Percentiles rank a stretch among this genome's conserved stretches.
Evolutionary conservation across 2,113 vertebrate species (phyloP).

Genomic region (Mesoclemmys tuberculata): DNA sequence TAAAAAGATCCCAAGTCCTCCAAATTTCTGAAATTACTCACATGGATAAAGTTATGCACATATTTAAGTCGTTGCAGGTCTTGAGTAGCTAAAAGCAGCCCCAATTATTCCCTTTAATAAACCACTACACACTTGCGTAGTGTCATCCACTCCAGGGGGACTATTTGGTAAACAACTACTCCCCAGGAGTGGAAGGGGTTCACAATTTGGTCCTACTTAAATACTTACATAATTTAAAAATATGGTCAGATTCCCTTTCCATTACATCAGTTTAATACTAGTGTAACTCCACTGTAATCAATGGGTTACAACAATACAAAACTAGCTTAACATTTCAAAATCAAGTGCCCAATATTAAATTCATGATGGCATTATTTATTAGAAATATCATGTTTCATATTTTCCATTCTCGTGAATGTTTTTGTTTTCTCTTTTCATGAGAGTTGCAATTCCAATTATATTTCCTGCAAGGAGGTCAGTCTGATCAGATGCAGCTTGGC

Average conservation of each 20-base stretch:
- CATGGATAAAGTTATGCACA: not conserved
- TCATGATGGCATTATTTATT: not conserved
- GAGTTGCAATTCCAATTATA: not conserved
- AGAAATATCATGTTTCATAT: not conserved
- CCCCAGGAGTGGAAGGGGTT: not conserved
- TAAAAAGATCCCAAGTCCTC: not conserved
- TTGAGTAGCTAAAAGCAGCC: not conserved
- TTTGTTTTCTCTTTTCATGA: not conserved
- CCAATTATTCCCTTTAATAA: not conserved
- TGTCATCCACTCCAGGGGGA: not conserved
- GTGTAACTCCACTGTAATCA: not conserved
- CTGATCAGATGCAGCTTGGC: not conserved
- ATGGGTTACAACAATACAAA: not conserved
- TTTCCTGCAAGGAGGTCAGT: not conserved
- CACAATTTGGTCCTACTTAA: accelerated
- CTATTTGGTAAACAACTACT: not conserved
- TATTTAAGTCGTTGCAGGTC: not conserved
- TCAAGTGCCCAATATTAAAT: not conserved
- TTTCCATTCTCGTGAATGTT: not conserved
- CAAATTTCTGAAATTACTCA: not conserved
- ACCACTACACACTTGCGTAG: not conserved
- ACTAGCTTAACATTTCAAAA: not conserved
- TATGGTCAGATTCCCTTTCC: accelerated
- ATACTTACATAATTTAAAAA: not conserved
- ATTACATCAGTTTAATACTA: not conserved